Evolutionary conservation across 1,140 invertebrate species (phyloP), one percentile per base, ranked within the genome.

Genomic region (Saccostrea echinata): DNA sequence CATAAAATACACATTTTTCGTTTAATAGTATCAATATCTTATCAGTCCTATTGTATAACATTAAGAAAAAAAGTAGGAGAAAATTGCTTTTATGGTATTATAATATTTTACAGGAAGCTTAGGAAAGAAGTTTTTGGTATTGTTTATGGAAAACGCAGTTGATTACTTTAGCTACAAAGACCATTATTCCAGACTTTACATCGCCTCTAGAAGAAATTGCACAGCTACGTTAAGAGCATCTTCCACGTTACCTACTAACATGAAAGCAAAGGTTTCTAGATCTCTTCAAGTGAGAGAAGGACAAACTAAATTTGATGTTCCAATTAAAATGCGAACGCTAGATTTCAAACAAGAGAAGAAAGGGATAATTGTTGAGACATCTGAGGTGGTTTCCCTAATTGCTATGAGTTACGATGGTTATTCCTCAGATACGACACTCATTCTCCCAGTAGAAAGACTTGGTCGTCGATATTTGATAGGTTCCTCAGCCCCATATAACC

Each of bases 371-470:
- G 8, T 82, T 4, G 80, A 82, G 51, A 51, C 80, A 24, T 51
- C 35, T 52, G 51, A 82, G n/a, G 43, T 24, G 8, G 11, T 43
- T 30, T 51, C 80, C 51, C 35, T 82, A 51, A 21, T 82, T n/a
- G 80, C 80, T n/a, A 21, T 82, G 35, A 82, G 24, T 18, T 24
- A 43, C 18, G 80, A 82, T 43, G 80, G 80, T 8, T 51, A 43
- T 11, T 51, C 80, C 35, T 51, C 35, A 16, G 80, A 82, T 43
- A 82, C 33, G 3, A 51, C 33, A 9, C 16, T 82, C 8, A 53
- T 82, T 11, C 24, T 82, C 11, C 80, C 35, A 12, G 11, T 82
- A 8, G 80, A 82, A n/a, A 82, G 80, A 82, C 51, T 82, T n/a
- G 35, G 80, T 43, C 35, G 35, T 24, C 35, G 51, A 16, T 82